Conservation (phyloP, 2,797 vertebrate genomes). For the Xerus rutilus region DNA sequence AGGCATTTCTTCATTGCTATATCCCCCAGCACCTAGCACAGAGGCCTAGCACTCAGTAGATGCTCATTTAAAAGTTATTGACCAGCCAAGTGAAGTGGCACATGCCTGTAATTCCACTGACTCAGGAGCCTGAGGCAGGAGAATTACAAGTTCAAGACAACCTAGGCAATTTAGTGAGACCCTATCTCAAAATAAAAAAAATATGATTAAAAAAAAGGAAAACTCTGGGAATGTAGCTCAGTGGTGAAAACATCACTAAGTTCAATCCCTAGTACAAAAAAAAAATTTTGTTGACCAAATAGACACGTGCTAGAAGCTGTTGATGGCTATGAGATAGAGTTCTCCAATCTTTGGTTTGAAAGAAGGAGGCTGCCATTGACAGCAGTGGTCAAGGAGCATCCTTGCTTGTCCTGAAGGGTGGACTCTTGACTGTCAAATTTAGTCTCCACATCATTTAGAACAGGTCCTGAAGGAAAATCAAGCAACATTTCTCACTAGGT, state of each 20-base stretch:
- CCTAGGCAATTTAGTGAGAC: no score
- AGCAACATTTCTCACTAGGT: background rate
- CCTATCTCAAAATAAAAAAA: no score
- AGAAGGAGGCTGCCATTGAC: background rate
- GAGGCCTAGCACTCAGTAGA: background rate
- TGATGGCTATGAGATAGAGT: background rate
- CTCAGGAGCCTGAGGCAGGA: no score
- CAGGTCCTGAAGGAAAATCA: background rate
- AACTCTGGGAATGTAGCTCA: no score
- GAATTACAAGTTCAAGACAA: no score
- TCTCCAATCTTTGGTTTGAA: background rate
- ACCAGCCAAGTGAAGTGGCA: background rate
- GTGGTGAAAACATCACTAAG: no score
- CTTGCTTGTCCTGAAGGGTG: background rate
- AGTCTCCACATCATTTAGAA: background rate
- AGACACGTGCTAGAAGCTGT: rapidly evolving
- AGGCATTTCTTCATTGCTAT: rapidly evolving
- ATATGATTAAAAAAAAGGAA: no score
- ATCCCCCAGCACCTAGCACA: background rate
- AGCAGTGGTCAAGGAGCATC: background rate
- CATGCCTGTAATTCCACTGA: no score
- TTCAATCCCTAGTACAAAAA: no score
- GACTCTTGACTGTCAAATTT: background rate
- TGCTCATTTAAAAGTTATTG: background rate
- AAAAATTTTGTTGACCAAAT: background rate